Base-by-base conservation (phyloP, 2,888 invertebrate species). In the Drosophila falleni region DNA sequence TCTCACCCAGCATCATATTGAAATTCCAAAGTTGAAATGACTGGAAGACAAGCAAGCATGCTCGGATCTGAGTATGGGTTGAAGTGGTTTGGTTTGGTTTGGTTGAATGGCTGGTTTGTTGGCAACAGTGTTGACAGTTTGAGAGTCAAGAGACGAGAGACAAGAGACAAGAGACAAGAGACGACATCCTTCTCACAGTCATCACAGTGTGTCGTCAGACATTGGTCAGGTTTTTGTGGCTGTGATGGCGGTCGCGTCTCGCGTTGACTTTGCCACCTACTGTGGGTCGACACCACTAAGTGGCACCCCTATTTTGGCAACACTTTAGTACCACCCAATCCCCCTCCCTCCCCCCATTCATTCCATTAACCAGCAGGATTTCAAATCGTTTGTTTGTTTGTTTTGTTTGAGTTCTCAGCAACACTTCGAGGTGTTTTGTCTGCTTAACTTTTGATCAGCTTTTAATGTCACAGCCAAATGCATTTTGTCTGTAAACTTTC, bases 1-100 rank as follows among this genome's bases (percentile, higher is more conserved):
- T 50, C 75, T 60, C 65, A 19, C 55, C 61, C 60, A 50, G 58
- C 49, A 62, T 74, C 89, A 81, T 86, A 89, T 86, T 89, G 86
- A 86, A 86, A 86, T 86, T 86, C 89, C 86, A 81, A 85, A 84
- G 89, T 89, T 84, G 87, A 87, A 85, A 84, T 85, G 85, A 69
- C 84, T 87, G 89, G 77, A 85, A 77, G 75, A 68, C 74, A 64
- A 29, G 41, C 53, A 53, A 29, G 41, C 53, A 53, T 35, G 39
- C 19, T 19, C 16, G 19, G 19, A 44, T 33, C 31, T 2, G 56
- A 13, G 16, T 35, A 51, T 72, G 59, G 31, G 35, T 39, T 13
- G 35, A 8, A 50, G 26, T 42, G 53, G 62, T 39, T 50, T 66
- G 64, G 68, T 66, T 62, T 42, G 53, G 62, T 39, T 50, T 66